These are phyloP conservation scores for Gastracanthus pulcherrimus DNA, from an alignment of 2,888 invertebrate species.

Conservation along the genomic window DNA sequence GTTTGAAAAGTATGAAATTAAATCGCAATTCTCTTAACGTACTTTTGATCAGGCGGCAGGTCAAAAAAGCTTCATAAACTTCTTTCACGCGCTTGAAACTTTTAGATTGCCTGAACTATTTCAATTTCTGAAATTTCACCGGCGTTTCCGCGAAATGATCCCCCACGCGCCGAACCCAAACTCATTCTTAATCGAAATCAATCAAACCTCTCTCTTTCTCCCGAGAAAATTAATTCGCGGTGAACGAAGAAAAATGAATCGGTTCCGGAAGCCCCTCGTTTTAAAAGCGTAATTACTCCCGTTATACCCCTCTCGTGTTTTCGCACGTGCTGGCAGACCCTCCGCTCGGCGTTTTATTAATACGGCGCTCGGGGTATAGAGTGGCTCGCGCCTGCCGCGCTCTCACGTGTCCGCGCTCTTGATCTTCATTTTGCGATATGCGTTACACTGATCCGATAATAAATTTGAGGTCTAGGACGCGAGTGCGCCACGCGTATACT, in stretches of 20 bases:
- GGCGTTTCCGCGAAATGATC: neutral
- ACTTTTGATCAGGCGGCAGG: neutral
- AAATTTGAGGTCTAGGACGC: conserved; percentile 25
- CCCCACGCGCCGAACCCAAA: neutral
- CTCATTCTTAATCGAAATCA: conserved; percentile 1
- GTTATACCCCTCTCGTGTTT: no score
- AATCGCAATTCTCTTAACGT: neutral
- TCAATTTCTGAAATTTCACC: neutral
- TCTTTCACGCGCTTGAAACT: neutral
- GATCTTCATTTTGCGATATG: conserved; percentile 28
- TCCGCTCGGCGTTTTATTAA: conserved; percentile 21
- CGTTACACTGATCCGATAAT: conserved; percentile 1
- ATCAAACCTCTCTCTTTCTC: neutral
- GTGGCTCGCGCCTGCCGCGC: neutral
- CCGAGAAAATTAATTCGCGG: neutral
- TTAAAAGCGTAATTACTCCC: neutral
- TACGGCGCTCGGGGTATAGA: neutral
- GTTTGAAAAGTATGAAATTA: neutral
- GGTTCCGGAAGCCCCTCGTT: neutral
- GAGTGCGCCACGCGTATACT: no score
- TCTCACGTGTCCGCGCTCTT: conserved; percentile 17
- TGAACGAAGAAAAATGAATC: conserved; percentile 11
- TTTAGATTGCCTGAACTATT: neutral
- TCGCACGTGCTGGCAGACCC: neutral
- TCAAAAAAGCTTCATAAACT: neutral